A percentile compares a stretch with the other conserved stretches of the same genome.
These are phyloP conservation scores for Dioctria rufipes DNA, from an alignment of 2,888 invertebrate genomes.

Conservation along the genomic window DNA sequence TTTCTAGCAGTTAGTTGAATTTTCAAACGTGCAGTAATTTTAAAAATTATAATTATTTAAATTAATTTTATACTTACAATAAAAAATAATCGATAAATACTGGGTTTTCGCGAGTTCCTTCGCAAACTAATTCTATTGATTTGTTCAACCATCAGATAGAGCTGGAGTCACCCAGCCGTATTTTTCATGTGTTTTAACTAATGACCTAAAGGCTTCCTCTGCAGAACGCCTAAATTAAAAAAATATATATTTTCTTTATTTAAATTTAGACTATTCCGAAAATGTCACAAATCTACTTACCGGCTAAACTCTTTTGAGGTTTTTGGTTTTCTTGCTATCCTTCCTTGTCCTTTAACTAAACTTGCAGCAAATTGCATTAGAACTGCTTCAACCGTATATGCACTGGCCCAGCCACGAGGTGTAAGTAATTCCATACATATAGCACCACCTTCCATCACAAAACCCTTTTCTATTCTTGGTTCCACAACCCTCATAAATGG, in stretches of 20 bases:
- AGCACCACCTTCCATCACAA: constrained; percentile 92
- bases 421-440: constrained; percentile 92
- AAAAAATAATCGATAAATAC: constrained; percentile 54
- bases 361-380: constrained; percentile 92
- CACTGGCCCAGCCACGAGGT: constrained; percentile 90
- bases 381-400: constrained; percentile 89
- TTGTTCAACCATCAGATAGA: constrained; percentile 83
- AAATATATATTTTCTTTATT: background rate
- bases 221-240: constrained; percentile 76
- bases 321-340: constrained; percentile 84
- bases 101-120: constrained; percentile 21
- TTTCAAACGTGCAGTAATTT: no score
- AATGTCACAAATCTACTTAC: constrained; percentile 60
- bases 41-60: background rate
- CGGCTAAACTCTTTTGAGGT: constrained; percentile 83
- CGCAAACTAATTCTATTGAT: background rate
- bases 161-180: constrained; percentile 94
- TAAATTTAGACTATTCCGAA: background rate
- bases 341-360: constrained; percentile 89
- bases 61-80: constrained; percentile 49
- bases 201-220: constrained; percentile 89
- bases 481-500: constrained; percentile 89
- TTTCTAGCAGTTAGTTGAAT: no score
- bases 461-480: constrained; percentile 86
- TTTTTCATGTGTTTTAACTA: constrained; percentile 92